These are phyloP conservation scores for Siphonodentalium dalli DNA, from an alignment of 2,888 invertebrate species.

Conservation along the genomic window DNA sequence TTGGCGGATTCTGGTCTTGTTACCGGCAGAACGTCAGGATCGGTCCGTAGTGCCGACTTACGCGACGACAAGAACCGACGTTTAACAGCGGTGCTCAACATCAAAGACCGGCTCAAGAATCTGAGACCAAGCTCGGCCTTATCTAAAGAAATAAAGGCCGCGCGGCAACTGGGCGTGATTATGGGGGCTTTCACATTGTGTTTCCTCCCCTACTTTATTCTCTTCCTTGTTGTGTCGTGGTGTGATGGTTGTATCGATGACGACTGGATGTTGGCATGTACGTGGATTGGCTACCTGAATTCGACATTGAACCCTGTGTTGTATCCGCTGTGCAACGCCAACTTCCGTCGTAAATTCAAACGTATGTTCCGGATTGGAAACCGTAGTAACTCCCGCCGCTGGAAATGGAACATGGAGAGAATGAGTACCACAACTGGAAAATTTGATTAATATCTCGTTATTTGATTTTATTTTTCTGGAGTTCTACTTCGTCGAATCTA, in stretches of 20 bases:
- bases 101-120: constrained; percentile 43
- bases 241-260: constrained; percentile 67
- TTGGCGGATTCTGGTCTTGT: constrained; percentile 27
- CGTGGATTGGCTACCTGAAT: constrained; percentile 69
- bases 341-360: constrained; percentile 65
- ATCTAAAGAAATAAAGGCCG: constrained; percentile 67
- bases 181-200: constrained; percentile 71
- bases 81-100: constrained; percentile 35
- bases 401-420: constrained; percentile 1
- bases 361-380: constrained; percentile 46
- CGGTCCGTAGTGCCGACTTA: constrained; percentile 29
- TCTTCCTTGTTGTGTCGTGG: constrained; percentile 70
- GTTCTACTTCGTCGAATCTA: too few species aligned
- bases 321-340: constrained; percentile 68
- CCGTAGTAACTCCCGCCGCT: too few species aligned
- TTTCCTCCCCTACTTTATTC: constrained; percentile 71
- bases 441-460: neutral
- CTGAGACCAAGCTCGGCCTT: constrained; percentile 54
- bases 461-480: neutral
- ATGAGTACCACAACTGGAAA: constrained; percentile 1
- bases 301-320: constrained; percentile 69
- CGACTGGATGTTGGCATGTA: constrained; percentile 65
- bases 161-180: constrained; percentile 71
- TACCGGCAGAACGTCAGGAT: constrained; percentile 8
- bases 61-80: constrained; percentile 40